Evolutionary conservation across 1,140 invertebrate species (phyloP).

Genomic region (Carcinoscorpius rotundicauda): DNA sequence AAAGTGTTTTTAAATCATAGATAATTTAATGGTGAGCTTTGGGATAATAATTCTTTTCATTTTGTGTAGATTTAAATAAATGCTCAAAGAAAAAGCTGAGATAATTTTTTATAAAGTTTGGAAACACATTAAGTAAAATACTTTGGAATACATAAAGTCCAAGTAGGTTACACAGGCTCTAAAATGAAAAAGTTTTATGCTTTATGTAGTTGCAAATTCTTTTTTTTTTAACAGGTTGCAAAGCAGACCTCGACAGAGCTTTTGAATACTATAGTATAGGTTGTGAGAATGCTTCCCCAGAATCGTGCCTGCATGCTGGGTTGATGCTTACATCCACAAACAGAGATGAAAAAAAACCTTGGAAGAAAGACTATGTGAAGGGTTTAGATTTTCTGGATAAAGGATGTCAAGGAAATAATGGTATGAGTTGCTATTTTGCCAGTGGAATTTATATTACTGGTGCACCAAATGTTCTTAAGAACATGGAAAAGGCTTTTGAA

Average conservation of each 20-base stretch:
- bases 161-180: too few species aligned
- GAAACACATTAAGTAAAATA: too few species aligned
- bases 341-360: slow-evolving; percentile 11
- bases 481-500: slow-evolving; percentile 60
- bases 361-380: slow-evolving; percentile 29
- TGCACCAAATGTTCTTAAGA: slow-evolving; percentile 46
- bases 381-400: slow-evolving; percentile 54
- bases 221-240: too few species aligned
- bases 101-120: too few species aligned
- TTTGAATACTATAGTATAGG: slow-evolving; percentile 63
- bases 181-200: too few species aligned
- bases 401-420: slow-evolving; percentile 49
- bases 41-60: too few species aligned
- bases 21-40: too few species aligned
- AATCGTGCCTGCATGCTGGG: slow-evolving; percentile 61
- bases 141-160: too few species aligned
- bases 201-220: too few species aligned
- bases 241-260: slow-evolving; percentile 28
- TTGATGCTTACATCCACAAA: slow-evolving; percentile 41
- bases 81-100: too few species aligned
- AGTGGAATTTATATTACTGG: slow-evolving; percentile 63
- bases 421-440: slow-evolving; percentile 63
- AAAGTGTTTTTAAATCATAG: too few species aligned
- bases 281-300: slow-evolving; percentile 52
- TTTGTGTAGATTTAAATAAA: too few species aligned